A percentile compares a stretch with the other conserved stretches of the same genome.
Conservation (phyloP, 2,113 vertebrate genomes). For the Ophiodon elongatus region DNA sequence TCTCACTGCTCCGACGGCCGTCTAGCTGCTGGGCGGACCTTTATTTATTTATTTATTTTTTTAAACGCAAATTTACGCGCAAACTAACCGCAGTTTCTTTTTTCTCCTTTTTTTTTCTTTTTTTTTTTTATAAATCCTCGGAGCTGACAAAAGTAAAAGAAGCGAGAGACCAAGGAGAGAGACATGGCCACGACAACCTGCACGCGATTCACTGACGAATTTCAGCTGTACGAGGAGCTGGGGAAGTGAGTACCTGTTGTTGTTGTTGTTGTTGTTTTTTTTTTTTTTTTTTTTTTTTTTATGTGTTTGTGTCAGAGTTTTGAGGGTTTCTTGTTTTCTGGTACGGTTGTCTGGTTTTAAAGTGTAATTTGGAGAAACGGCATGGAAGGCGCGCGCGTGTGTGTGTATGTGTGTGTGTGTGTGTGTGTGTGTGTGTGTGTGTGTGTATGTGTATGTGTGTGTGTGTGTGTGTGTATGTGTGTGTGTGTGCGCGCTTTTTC, state of each 20-base stretch:
- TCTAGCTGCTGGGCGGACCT: constrained; percentile 64
- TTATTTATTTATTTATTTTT: background rate
- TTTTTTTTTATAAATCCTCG: no score
- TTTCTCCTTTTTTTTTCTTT: background rate
- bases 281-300: no score
- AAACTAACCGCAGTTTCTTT: background rate
- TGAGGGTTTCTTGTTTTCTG: no score
- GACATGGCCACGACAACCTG: constrained; percentile 95
- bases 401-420: constrained; percentile 14
- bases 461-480: constrained; percentile 4
- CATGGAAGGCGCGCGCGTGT: constrained; percentile 1
- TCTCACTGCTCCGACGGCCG: constrained; percentile 53
- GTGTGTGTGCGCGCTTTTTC: constrained; percentile 31
- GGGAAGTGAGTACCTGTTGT: constrained; percentile 89
- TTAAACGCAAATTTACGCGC: constrained; percentile 7
- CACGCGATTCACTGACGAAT: constrained; percentile 95
- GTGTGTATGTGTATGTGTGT: constrained; percentile 1
- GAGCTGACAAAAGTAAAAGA: constrained; percentile 48
- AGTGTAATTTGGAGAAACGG: background rate
- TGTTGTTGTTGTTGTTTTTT: no score
- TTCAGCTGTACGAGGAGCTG: constrained; percentile 96
- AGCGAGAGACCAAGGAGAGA: constrained; percentile 59
- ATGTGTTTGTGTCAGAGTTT: background rate
- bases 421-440: background rate
- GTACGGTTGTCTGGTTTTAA: fast-evolving